Percentiles rank a stretch among this genome's conserved stretches.
Conservation (phyloP, 2,113 vertebrate genomes). For the Forbesichthys agassizii region DNA sequence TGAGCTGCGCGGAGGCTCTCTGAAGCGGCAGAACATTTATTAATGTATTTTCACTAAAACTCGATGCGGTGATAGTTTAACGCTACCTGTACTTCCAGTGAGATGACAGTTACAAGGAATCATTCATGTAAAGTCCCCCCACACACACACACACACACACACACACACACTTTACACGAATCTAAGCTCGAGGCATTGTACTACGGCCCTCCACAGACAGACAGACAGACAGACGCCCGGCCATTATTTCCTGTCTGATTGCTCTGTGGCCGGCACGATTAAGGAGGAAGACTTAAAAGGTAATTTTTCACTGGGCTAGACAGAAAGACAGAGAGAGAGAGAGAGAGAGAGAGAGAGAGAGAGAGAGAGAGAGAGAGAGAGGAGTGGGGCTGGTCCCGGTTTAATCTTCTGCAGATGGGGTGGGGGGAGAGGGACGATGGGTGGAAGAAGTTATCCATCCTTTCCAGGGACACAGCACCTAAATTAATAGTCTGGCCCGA, state of each 20-base stretch:
- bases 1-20: slow-evolving; percentile 15
- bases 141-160: background rate
- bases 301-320: slow-evolving; percentile 73
- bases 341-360: slow-evolving; percentile 67
- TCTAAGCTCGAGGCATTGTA: slow-evolving; percentile 40
- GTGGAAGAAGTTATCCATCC: slow-evolving; percentile 41
- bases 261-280: slow-evolving; percentile 61
- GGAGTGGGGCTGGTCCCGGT: slow-evolving; percentile 53
- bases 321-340: slow-evolving; percentile 48
- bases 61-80: slow-evolving; percentile 51
- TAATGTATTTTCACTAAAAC: slow-evolving; percentile 51
- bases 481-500: slow-evolving; percentile 63
- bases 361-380: slow-evolving; percentile 61
- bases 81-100: slow-evolving; percentile 48
- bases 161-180: slow-evolving; percentile 30
- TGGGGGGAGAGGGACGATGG: slow-evolving; percentile 29
- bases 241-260: slow-evolving; percentile 69
- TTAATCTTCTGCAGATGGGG: slow-evolving; percentile 62
- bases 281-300: slow-evolving; percentile 68
- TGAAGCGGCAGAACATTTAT: slow-evolving; percentile 48
- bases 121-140: slow-evolving; percentile 50
- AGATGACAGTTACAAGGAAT: slow-evolving; percentile 58
- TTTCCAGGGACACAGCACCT: slow-evolving; percentile 51
- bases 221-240: slow-evolving; percentile 30
- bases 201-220: slow-evolving; percentile 27